Percentiles rank a stretch among this genome's conserved stretches.
phyloP scores from a whole-genome alignment of 2,888 invertebrate genomes.

The Plusia festucae region DNA sequence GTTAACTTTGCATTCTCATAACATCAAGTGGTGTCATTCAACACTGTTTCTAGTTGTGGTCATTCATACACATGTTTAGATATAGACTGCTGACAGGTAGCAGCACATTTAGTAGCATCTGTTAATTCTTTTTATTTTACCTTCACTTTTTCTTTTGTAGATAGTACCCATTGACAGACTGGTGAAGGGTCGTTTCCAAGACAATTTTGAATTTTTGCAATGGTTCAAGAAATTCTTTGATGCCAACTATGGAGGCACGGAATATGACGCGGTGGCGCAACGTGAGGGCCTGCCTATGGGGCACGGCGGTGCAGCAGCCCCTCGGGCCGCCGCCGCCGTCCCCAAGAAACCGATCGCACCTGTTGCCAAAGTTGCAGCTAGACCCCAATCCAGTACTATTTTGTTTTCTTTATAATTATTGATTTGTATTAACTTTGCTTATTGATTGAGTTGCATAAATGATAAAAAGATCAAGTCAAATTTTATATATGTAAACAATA shows the following conservation, averaged over 20 bases:
- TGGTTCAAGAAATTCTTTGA: conserved; percentile 99
- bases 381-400: conserved; percentile 90
- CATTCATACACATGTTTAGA: conserved; percentile 43
- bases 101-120: conserved; percentile 69
- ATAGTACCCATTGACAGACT: conserved; percentile 97
- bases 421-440: conserved; percentile 58
- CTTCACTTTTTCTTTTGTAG: conserved; percentile 90
- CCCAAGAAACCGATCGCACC: conserved; percentile 84
- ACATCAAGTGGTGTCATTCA: conserved; percentile 27
- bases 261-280: conserved; percentile 97
- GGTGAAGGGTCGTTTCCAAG: conserved; percentile 99
- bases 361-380: conserved; percentile 90
- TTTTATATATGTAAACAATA: conserved; percentile 50
- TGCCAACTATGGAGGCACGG: conserved; percentile 98
- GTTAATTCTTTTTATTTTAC: conserved; percentile 75
- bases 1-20: conserved; percentile 16
- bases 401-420: conserved; percentile 72
- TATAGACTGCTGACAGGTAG: conserved; percentile 62
- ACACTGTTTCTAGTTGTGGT: conserved; percentile 65
- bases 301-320: conserved; percentile 91
- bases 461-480: conserved; percentile 13
- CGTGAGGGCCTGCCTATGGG: conserved; percentile 96
- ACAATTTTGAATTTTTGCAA: conserved; percentile 99
- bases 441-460: conserved; percentile 46
- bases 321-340: conserved; percentile 78